These are phyloP conservation scores for Bos javanicus DNA, from an alignment of 2,113 vertebrate species.

Conservation along the genomic window DNA sequence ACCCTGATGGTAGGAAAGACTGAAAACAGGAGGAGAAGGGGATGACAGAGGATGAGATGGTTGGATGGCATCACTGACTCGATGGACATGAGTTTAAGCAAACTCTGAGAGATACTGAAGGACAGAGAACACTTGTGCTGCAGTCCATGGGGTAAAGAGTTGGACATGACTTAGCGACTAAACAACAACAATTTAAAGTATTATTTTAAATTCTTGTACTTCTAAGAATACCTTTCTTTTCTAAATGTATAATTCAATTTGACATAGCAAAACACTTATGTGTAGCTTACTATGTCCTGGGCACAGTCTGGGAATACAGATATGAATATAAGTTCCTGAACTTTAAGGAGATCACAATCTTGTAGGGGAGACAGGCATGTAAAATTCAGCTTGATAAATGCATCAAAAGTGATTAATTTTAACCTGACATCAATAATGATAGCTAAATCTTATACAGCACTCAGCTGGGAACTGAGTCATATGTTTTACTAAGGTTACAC, in stretches of 20 bases:
- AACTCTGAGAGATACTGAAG: neutral
- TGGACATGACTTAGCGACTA: neutral
- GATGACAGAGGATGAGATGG: neutral
- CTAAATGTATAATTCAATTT: neutral
- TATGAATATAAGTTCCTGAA: neutral
- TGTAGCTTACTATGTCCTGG: neutral
- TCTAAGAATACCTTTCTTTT: neutral
- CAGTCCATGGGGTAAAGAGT: neutral
- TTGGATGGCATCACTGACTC: neutral
- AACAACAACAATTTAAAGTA: neutral
- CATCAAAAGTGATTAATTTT: neutral
- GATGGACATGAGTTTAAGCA: neutral
- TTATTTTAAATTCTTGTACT: neutral
- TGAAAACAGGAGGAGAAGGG: neutral
- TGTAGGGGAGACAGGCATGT: neutral
- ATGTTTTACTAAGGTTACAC: neutral
- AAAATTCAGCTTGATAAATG: constrained; percentile 7
- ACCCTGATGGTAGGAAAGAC: neutral
- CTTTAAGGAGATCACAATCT: neutral
- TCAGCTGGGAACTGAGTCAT: neutral
- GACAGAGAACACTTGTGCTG: neutral
- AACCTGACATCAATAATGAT: neutral
- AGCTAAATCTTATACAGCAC: neutral
- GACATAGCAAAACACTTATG: neutral
- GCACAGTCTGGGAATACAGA: neutral